phyloP scores from a whole-genome alignment of 2,888 invertebrate genomes.

The Heliconius sara region DNA sequence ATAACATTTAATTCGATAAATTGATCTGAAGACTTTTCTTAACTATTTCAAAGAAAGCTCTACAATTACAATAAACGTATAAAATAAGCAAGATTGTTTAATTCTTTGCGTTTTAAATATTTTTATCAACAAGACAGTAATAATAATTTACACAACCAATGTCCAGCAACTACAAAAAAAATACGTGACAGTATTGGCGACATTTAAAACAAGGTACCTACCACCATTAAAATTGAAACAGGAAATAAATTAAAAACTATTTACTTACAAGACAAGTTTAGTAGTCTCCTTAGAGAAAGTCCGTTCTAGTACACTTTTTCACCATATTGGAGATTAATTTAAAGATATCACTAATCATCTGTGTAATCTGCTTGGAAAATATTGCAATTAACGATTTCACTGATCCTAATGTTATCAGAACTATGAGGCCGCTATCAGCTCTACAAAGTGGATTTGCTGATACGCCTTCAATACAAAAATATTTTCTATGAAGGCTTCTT shows the following conservation, averaged over 20 bases:
- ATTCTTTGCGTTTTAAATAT: neutral
- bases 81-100: neutral
- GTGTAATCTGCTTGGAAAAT: conserved; percentile 48
- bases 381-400: conserved; percentile 48
- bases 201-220: too few species aligned
- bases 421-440: conserved; percentile 24
- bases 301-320: neutral
- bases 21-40: neutral
- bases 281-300: neutral
- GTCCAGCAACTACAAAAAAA: too few species aligned
- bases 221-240: too few species aligned
- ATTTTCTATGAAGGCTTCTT: conserved; percentile 40
- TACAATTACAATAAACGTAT: neutral
- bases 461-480: conserved; percentile 40
- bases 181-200: too few species aligned
- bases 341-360: neutral
- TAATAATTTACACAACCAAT: too few species aligned
- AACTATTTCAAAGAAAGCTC: too few species aligned
- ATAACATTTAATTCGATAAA: neutral
- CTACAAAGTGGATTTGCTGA: conserved; percentile 43
- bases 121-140: too few species aligned
- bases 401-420: conserved; percentile 35
- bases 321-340: neutral
- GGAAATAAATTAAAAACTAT: too few species aligned
- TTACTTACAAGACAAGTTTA: neutral